Base-by-base conservation (phyloP, 2,888 invertebrate genomes). In the Eupithecia subumbrata region DNA sequence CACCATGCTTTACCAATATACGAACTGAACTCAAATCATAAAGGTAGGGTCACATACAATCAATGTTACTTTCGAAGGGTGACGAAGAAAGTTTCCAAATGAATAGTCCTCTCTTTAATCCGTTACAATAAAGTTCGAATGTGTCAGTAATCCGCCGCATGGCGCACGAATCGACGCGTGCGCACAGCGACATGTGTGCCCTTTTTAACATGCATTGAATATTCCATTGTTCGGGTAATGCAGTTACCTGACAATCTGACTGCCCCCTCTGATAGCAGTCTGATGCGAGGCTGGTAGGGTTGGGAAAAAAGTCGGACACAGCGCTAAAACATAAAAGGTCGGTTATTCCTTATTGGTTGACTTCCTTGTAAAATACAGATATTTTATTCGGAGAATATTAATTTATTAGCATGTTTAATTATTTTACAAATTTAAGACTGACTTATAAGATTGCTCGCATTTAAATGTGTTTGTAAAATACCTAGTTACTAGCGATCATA, bases 201-300 rank as follows among this genome's bases (percentile, higher is more conserved):
- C 81, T 80, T 83, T 90, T 92, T 92, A 90, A 84, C 92, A 92
- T 92, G 91, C 45, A 92, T 90, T 89, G 87, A 90, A 91, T 90
- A 90, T 89, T 88, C 90, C 84, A 92, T 93, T 93, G 93, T 93
- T 87, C 89, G 90, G 82, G 84, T 92, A 93, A 94, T 93, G 90
- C 89, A 87, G 85, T 92, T 90, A 91, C 88, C 88, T 87, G 85
- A 82, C 80, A 83, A 78, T 81, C 74, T 79, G 82, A 86, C 86
- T 84, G 81, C 76, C 84, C 84, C 85, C 85, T 68, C 43, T 4
- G 22, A 14, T 43, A 40, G 43, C n/a, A 67, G 37, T 64, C 18
- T 67, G 71, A 9, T 45, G 14, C 68, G 48, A 37, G 30, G 45
- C 43, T 18, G 18, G 37, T 73, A 73, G 76, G 18, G 76, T 37